Conservation (phyloP, 2,888 invertebrate species). For the Eilema caniola region DNA sequence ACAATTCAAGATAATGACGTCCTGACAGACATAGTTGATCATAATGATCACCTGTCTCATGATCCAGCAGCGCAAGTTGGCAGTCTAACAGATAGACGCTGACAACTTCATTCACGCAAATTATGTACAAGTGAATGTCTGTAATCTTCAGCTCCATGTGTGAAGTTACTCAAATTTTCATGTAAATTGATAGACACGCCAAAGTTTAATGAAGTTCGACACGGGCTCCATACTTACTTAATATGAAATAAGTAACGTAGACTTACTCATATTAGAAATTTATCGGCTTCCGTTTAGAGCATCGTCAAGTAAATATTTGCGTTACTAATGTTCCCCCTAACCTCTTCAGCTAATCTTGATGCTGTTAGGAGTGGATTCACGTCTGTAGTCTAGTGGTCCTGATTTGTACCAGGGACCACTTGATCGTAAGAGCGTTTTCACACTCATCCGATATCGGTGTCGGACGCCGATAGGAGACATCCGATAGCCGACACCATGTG, state of each 20-base stretch:
- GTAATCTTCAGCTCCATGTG: slow-evolving; percentile 5
- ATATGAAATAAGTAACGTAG: slow-evolving; percentile 3
- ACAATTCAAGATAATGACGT: background rate
- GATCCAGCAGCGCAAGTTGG: background rate
- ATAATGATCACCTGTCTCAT: background rate
- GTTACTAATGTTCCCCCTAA: no score
- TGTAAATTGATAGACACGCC: slow-evolving; percentile 44
- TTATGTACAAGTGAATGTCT: slow-evolving; percentile 7
- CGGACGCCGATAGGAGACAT: no score
- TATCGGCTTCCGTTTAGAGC: background rate
- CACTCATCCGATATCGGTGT: no score
- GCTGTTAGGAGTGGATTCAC: no score
- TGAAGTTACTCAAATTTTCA: slow-evolving; percentile 29
- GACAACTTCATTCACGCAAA: slow-evolving; percentile 9
- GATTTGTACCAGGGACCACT: no score
- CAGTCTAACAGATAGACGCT: background rate
- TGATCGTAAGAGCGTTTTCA: no score
- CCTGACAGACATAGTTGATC: background rate
- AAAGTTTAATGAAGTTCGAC: slow-evolving; percentile 42
- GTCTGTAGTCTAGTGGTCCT: no score
- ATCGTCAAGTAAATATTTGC: no score
- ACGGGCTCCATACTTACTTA: slow-evolving; percentile 14
- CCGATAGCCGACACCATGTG: no score
- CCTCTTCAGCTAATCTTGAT: no score
- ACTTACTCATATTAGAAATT: background rate